Conservation (phyloP, 2,888 invertebrate species). For the Drosophila seclusa region DNA sequence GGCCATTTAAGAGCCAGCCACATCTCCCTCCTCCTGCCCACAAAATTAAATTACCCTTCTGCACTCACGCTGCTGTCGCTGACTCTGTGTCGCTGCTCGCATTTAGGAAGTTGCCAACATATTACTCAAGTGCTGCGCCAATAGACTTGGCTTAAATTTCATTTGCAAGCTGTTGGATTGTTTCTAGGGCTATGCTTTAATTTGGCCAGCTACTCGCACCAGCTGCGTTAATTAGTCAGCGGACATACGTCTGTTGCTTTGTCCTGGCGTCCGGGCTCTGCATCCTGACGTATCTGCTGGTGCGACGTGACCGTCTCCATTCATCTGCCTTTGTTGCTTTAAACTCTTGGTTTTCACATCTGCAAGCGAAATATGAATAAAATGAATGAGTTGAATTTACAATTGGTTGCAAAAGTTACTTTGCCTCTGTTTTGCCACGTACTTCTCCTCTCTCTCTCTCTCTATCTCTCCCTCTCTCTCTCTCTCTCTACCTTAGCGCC, state of each 20-base stretch:
- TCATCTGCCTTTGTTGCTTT: constrained; percentile 8
- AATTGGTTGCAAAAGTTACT: constrained; percentile 23
- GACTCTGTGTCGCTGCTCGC: background rate
- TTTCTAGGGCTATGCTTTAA: background rate
- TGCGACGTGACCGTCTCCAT: constrained; percentile 33
- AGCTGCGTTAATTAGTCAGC: constrained; percentile 49
- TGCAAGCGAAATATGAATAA: constrained; percentile 57
- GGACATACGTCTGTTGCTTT: background rate
- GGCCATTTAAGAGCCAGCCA: constrained; percentile 4
- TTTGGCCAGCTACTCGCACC: constrained; percentile 21
- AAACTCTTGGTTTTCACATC: constrained; percentile 32
- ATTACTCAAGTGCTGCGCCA: constrained; percentile 32
- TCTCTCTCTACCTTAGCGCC: constrained; percentile 1
- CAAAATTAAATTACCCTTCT: constrained; percentile 36
- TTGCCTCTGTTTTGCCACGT: constrained; percentile 32
- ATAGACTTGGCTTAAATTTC: constrained; percentile 46
- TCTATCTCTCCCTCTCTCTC: background rate
- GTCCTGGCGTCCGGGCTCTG: background rate
- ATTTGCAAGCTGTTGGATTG: constrained; percentile 30
- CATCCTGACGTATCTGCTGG: constrained; percentile 16
- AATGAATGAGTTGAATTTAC: constrained; percentile 51
- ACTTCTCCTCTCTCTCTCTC: background rate
- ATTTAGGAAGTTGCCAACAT: constrained; percentile 10
- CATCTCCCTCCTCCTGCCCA: background rate
- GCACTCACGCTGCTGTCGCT: background rate